Evolutionary conservation across 2,888 invertebrate species (phyloP).

Genomic region (Portevinia maculata): DNA sequence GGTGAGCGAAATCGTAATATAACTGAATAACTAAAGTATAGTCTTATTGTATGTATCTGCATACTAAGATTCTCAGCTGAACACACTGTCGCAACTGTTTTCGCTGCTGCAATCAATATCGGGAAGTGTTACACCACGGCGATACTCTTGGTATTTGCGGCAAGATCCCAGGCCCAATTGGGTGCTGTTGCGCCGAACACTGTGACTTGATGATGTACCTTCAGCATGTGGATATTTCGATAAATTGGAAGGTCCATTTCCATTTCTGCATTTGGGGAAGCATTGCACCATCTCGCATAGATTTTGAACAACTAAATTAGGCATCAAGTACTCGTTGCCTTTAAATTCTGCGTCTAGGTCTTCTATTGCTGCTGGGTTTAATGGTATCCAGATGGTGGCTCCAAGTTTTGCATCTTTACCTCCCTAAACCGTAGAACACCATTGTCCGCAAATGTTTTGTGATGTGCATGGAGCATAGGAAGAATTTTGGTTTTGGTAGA

Average conservation of each 20-base stretch:
- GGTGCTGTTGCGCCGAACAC: constrained; percentile 51
- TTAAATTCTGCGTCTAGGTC: constrained; percentile 78
- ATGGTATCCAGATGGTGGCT: constrained; percentile 92
- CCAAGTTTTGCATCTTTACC: constrained; percentile 90
- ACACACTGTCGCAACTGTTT: constrained; percentile 82
- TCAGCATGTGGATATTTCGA: constrained; percentile 40
- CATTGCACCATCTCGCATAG: constrained; percentile 80
- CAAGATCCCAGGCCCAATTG: constrained; percentile 37
- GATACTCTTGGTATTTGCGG: constrained; percentile 73
- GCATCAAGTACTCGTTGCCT: constrained; percentile 75
- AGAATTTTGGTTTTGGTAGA: constrained; percentile 52
- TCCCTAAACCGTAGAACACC: constrained; percentile 83
- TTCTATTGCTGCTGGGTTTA: constrained; percentile 78
- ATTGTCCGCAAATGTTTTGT: constrained; percentile 60
- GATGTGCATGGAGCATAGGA: constrained; percentile 51
- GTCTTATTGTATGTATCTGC: constrained; percentile 2
- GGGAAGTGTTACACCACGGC: constrained; percentile 79
- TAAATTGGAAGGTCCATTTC: constrained; percentile 36
- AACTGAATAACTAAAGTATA: constrained; percentile 15
- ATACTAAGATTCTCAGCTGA: constrained; percentile 75
- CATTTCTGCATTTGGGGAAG: constrained; percentile 76
- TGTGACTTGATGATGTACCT: constrained; percentile 33
- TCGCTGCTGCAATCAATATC: constrained; percentile 81
- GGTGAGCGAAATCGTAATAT: constrained; percentile 31
- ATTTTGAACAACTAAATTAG: constrained; percentile 79